phyloP scores from a whole-genome alignment of 2,113 vertebrate species.

The Mustela nigripes region DNA sequence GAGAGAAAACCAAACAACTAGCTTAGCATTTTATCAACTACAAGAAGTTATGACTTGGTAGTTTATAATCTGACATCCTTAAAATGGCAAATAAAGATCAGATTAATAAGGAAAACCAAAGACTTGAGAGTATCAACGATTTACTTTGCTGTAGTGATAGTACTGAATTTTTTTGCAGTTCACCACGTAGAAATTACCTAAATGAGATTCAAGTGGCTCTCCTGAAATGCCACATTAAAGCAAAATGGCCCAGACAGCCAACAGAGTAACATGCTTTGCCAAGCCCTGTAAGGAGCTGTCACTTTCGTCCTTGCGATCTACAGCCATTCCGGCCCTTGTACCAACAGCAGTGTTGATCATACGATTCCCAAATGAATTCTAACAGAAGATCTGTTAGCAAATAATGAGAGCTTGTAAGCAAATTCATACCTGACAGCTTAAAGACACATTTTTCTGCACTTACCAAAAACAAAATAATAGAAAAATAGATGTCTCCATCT shows the following conservation, averaged over 20 bases:
- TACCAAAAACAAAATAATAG: slow-evolving; percentile 55
- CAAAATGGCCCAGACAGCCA: neutral
- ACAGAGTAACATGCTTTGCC: slow-evolving; percentile 35
- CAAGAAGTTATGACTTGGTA: slow-evolving; percentile 43
- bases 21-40: slow-evolving; percentile 54
- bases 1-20: slow-evolving; percentile 45
- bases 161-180: slow-evolving; percentile 1
- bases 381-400: slow-evolving; percentile 30
- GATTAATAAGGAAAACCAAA: slow-evolving; percentile 61
- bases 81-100: slow-evolving; percentile 52
- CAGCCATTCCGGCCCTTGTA: neutral
- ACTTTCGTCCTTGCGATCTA: neutral
- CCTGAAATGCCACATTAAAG: slow-evolving; percentile 42
- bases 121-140: neutral
- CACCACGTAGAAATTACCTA: slow-evolving; percentile 42
- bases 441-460: slow-evolving; percentile 34
- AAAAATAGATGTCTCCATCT: slow-evolving; percentile 9
- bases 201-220: slow-evolving; percentile 50
- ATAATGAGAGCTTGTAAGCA: slow-evolving; percentile 53
- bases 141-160: slow-evolving; percentile 7
- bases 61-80: slow-evolving; percentile 59
- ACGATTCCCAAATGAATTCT: slow-evolving; percentile 56
- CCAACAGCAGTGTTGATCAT: slow-evolving; percentile 7
- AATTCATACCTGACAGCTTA: slow-evolving; percentile 54
- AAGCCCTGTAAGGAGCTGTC: slow-evolving; percentile 1